Evolutionary conservation across 1,140 invertebrate species (phyloP).

Genomic region (Arion vulgaris): DNA sequence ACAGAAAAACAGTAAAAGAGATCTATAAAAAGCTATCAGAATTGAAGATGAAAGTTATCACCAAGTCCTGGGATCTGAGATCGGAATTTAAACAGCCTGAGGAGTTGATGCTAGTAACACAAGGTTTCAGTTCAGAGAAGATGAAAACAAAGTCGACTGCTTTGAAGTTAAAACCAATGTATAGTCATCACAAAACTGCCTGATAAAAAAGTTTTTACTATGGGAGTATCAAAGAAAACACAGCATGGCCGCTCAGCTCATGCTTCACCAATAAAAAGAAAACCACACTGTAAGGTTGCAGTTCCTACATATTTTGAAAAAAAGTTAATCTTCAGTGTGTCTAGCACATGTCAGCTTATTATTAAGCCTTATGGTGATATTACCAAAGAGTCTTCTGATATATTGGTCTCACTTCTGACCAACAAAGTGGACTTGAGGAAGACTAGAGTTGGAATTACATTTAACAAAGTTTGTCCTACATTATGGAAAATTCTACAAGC

Average conservation of each 20-base stretch:
- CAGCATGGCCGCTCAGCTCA: neutral
- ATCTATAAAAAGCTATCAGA: neutral
- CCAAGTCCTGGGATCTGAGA: constrained; percentile 4
- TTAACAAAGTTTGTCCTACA: neutral
- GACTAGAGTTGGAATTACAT: constrained; percentile 5
- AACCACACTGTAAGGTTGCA: neutral
- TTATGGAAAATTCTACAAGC: neutral
- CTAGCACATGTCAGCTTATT: neutral
- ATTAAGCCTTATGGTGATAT: constrained; percentile 26
- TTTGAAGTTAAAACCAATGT: constrained; percentile 2
- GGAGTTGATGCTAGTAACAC: neutral
- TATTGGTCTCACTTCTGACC: constrained; percentile 2
- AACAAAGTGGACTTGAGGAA: neutral
- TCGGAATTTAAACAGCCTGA: constrained; percentile 6
- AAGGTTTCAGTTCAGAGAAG: neutral
- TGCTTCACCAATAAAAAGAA: neutral
- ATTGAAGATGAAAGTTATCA: neutral
- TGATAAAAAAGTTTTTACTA: neutral
- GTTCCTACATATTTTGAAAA: neutral
- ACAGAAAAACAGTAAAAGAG: neutral
- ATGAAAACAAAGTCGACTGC: neutral
- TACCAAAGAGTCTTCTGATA: constrained; percentile 16
- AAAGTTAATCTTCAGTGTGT: neutral
- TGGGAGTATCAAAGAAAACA: constrained; percentile 1
- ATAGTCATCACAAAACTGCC: neutral